Evolutionary conservation across 2,113 vertebrate genomes (phyloP), one percentile per base, ranked within the genome.

Genomic region (Suncus etruscus): DNA sequence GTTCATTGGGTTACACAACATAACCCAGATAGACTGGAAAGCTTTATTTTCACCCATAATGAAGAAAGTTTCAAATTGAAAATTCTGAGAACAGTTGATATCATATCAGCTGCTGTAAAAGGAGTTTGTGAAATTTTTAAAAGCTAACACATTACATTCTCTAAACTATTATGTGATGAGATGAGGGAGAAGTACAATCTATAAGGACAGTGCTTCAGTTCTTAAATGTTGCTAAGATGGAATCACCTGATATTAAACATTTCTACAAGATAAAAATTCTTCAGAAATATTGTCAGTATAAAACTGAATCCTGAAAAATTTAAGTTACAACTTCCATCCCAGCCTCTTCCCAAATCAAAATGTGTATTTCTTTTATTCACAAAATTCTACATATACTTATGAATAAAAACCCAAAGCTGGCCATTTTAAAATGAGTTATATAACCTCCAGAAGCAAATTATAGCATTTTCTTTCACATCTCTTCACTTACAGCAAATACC

Each of bases 361-460:
- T 94, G 76, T 91, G 92, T 85, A 87, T 83, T 70, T 87, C 82
- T 70, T 94, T 91, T 83, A 92, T 93, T 89, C 81, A 87, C 77
- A 92, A 94, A 93, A 89, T 87, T 63, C 74, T 82, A 65, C 61
- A 58, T 39, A 76, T n/a, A 74, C 68, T 94, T 90, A 86, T 22
- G 48, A 88, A 91, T 95, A 91, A 93, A 94, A 78, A 51, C 79
- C 85, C 66, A 80, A 85, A 92, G 61, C 75, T 39, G 15, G 69
- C 76, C 75, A 88, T 92, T 89, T 87, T 76, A 16, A 92, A 92
- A 87, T 86, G 79, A 92, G 81, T 76, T 93, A 70, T 87, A 79
- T 95, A 93, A 81, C 73, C 85, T 94, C 82, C 0, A 0, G 88
- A 91, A 95, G 86, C 93, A 94, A 96, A 94, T 74, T 69, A 93